Evolutionary conservation across 2,888 invertebrate species (phyloP), one percentile per base, ranked within the genome.

Genomic region (Leucoma salicis): DNA sequence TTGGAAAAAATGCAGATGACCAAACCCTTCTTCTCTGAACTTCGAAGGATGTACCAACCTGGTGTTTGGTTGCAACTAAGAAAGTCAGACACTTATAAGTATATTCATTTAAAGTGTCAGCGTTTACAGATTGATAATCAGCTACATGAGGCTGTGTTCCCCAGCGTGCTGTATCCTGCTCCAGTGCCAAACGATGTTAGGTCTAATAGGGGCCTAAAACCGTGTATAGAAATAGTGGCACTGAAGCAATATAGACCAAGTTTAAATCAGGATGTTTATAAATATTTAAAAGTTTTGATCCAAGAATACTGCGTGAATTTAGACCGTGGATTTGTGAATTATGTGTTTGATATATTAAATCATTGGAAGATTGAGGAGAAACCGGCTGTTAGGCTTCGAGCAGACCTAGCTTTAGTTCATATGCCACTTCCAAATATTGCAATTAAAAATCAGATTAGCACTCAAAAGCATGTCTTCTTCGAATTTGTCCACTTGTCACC

Each of bases 1-100:
- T 91, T 96, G 55, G 92, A 93, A 35, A 95, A 94, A 74, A 96
- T 96, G 96, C 94, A 94, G 60, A 95, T 96, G 95, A 93, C 94
- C 0, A 95, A 95, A 72, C 96, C 96, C 0, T 96, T 95, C 78
- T 95, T 94, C 66, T 95, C 95, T 0, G 94, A 95, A 64, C 74
- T 96, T 14, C 80, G 94, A 29, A 87, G 96, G 28, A 93, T 92
- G 0, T 95, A 95, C 68, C 91, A 91, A 41, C 95, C 96, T 1
- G 95, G 93, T 0, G 66, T 95, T 29, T 95, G 95, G 93, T 61
- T 94, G 51, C 95, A 95, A 59, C 87, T 92, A 50, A 87, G 95
- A 29, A 92, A 92, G 70, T 95, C 96, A 0, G 86, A 91, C 18
- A 93, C 93, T 35, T 91, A 93, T 50, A 92, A 91, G 10, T 94